Percentiles rank a stretch among this genome's conserved stretches.
Conservation (phyloP, 2,797 vertebrate species). For the Gadopsis marmoratus region DNA sequence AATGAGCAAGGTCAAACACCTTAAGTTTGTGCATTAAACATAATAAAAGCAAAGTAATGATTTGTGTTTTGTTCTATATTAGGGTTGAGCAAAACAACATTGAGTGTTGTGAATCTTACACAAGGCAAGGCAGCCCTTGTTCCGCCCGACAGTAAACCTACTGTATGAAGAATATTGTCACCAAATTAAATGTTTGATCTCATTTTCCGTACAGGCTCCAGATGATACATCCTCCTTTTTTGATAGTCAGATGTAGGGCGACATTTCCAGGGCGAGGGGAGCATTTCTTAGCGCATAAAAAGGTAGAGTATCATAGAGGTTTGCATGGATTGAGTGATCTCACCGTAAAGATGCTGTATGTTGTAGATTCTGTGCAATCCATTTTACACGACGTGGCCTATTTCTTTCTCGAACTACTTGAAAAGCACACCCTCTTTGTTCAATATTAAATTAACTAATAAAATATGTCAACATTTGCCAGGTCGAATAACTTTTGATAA, state of each 20-base stretch:
- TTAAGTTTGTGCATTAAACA: slow-evolving; percentile 39
- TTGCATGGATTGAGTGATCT: neutral
- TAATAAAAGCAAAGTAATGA: slow-evolving; percentile 38
- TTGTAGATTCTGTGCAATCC: neutral
- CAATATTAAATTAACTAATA: slow-evolving; percentile 21
- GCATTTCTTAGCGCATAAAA: slow-evolving; percentile 1
- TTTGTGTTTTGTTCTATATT: slow-evolving; percentile 35
- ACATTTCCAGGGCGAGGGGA: slow-evolving; percentile 8
- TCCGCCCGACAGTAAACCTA: neutral
- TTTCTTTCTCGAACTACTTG: slow-evolving; percentile 9
- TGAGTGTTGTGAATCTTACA: neutral
- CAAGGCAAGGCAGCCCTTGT: neutral
- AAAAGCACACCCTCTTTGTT: neutral
- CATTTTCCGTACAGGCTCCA: neutral
- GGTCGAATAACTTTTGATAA: slow-evolving; percentile 32
- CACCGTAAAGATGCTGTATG: neutral
- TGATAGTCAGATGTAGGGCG: neutral
- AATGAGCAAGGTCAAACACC: slow-evolving; percentile 45
- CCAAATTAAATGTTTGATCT: neutral
- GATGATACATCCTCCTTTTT: slow-evolving; percentile 1
- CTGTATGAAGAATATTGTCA: neutral
- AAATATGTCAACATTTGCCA: slow-evolving; percentile 1
- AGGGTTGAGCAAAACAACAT: neutral
- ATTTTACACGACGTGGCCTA: slow-evolving; percentile 1
- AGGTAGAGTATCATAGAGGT: neutral